Evolutionary conservation across 1,140 invertebrate species (phyloP), one percentile per base, ranked within the genome.

Genomic region (Lerema accius): DNA sequence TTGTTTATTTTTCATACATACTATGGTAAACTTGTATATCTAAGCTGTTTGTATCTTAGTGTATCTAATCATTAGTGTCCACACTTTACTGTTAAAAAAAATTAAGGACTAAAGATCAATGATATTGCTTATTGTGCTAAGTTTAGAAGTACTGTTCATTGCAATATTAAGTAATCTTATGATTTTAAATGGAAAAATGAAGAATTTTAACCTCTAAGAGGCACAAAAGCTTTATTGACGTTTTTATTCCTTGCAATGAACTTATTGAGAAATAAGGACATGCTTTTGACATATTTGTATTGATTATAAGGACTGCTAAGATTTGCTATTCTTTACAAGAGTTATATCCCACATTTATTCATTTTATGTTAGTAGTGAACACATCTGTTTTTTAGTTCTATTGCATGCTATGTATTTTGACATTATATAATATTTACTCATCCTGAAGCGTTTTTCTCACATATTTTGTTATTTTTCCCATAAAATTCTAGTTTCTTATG

Each of bases 291-390:
- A 69, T 66, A 64, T 75, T 82, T 83, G 73, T 81, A 83, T 76
- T 81, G 68, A 67, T 75, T 82, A 65, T 84, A 81, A 86, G 84
- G 76, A 86, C 74, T 85, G 82, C 74, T 86, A 80, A 71, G 64
- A 67, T 82, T 82, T 88, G 76, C 82, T 86, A 76, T 78, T 67
- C 55, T 82, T 77, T 80, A 78, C 72, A 79, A 73, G 43, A 65
- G 43, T 65, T 40, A 37, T 60, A 63, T 28, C 42, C 48, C 64
- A 59, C 59, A 11, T 56, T 63, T 73, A 69, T 63, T 60, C 62
- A 65, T 69, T 76, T 63, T 64, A 51, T 28, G 16, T 58, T 45
- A 58, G 42, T 58, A 69, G 63, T 65, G 62, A 71, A 74, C 62
- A 67, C 59, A 67, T 69, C 67, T 58, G 42, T 65, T 76, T 67